These are phyloP conservation scores for Aspidiotus rigidus DNA, from an alignment of 2,888 invertebrate genomes.

Conservation along the genomic window DNA sequence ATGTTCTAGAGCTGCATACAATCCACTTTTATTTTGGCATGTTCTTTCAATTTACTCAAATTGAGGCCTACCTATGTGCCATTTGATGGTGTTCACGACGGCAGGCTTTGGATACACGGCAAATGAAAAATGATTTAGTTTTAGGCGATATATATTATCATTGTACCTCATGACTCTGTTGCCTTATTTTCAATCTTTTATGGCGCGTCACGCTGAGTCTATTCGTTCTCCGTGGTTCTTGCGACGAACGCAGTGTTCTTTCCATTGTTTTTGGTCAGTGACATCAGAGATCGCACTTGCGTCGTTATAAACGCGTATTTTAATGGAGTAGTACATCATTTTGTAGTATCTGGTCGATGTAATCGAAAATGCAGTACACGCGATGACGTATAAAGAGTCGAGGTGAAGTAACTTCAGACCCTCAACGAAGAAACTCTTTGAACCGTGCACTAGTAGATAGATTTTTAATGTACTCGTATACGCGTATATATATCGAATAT, in stretches of 20 bases:
- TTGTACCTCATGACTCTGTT: too few relatives aligned
- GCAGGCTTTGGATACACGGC: too few relatives aligned
- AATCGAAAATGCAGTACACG: conserved; percentile 2
- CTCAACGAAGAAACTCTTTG: conserved; percentile 24
- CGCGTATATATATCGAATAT: background rate
- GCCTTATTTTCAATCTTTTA: too few relatives aligned
- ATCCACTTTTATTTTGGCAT: too few relatives aligned
- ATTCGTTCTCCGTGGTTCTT: conserved; percentile 1
- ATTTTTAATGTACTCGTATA: background rate
- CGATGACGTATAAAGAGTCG: background rate
- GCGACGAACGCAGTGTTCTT: background rate
- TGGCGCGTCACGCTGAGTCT: conserved; percentile 23
- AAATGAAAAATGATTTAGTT: too few relatives aligned
- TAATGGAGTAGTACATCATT: conserved; percentile 4
- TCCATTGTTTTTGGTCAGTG: conserved; percentile 29
- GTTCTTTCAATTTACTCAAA: too few relatives aligned
- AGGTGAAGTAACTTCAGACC: conserved; percentile 12
- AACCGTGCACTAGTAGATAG: conserved; percentile 11
- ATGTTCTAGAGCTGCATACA: too few relatives aligned
- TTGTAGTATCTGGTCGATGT: too few relatives aligned
- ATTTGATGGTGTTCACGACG: too few relatives aligned
- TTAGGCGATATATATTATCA: too few relatives aligned
- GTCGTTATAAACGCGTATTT: too few relatives aligned
- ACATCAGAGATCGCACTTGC: conserved; percentile 7
- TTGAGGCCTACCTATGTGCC: too few relatives aligned